Percentiles rank a stretch among this genome's conserved stretches.
These are phyloP conservation scores for Mionectes macconnelli DNA, from an alignment of 2,113 vertebrate genomes.

Conservation along the genomic window DNA sequence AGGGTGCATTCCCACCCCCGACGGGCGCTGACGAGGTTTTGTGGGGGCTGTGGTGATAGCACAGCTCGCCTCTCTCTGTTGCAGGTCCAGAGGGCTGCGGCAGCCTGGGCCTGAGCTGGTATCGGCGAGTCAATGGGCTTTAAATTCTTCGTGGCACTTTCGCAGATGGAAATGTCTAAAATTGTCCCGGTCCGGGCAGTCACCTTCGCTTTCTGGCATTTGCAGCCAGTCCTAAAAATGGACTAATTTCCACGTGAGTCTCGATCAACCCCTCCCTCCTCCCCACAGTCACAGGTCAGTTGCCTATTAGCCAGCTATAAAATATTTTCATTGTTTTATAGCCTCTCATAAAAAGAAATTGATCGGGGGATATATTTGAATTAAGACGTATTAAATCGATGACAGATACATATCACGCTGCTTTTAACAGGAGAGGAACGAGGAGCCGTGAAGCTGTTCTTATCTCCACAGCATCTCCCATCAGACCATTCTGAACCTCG, in stretches of 20 bases:
- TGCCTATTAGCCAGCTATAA: conserved; percentile 50
- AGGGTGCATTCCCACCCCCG: background rate
- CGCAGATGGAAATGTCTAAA: background rate
- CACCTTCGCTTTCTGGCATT: background rate
- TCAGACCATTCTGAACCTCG: conserved; percentile 33
- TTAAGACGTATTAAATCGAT: conserved; percentile 86
- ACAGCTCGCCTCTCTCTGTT: background rate
- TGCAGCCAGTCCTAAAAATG: conserved; percentile 10
- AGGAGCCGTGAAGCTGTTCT: conserved; percentile 39
- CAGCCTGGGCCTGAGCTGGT: background rate
- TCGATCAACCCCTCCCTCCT: background rate
- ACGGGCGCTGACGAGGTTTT: background rate
- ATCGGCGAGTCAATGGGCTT: background rate
- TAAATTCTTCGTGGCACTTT: background rate
- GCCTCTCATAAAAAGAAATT: conserved; percentile 73
- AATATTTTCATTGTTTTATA: conserved; percentile 67
- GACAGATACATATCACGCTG: conserved; percentile 83
- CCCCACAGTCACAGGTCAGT: conserved; percentile 3
- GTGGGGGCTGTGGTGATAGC: background rate
- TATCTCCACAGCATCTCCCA: conserved; percentile 50
- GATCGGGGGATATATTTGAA: conserved; percentile 79
- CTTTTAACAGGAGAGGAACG: conserved; percentile 73
- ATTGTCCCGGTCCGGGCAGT: background rate
- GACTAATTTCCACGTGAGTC: conserved; percentile 51
- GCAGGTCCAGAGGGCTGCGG: background rate